Percentiles rank a stretch among this genome's conserved stretches.
Evolutionary conservation across 2,113 vertebrate species (phyloP).

Genomic region (Corythaixoides concolor): DNA sequence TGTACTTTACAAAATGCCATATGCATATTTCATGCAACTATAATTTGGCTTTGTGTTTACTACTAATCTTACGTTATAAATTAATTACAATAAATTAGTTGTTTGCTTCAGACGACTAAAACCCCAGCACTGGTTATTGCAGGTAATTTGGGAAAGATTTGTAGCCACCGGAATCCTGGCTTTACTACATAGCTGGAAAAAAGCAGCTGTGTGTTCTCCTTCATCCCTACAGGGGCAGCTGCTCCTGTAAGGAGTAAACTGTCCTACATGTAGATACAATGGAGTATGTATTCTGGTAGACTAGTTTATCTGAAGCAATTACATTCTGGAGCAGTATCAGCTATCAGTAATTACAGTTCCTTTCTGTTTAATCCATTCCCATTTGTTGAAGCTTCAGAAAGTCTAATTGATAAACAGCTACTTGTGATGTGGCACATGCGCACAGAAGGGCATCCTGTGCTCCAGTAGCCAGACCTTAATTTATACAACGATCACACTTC

Average conservation of each 20-base stretch:
- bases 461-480: not conserved
- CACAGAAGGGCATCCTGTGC: not conserved
- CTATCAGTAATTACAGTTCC: not conserved
- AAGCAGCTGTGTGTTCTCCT: not conserved
- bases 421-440: not conserved
- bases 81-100: not conserved
- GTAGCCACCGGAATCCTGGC: not conserved
- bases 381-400: not conserved
- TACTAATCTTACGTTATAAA: not conserved
- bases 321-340: not conserved
- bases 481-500: not conserved
- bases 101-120: not conserved
- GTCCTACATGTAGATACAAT: not conserved
- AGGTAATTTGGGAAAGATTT: not conserved
- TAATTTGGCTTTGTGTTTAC: not conserved
- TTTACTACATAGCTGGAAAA: not conserved
- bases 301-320: not conserved
- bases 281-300: not conserved
- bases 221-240: not conserved
- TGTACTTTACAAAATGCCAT: not conserved
- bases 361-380: not conserved
- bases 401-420: not conserved
- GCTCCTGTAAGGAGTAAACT: not conserved
- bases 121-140: not conserved
- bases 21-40: not conserved